phyloP scores from a whole-genome alignment of 2,113 vertebrate species.

The Junco hyemalis region DNA sequence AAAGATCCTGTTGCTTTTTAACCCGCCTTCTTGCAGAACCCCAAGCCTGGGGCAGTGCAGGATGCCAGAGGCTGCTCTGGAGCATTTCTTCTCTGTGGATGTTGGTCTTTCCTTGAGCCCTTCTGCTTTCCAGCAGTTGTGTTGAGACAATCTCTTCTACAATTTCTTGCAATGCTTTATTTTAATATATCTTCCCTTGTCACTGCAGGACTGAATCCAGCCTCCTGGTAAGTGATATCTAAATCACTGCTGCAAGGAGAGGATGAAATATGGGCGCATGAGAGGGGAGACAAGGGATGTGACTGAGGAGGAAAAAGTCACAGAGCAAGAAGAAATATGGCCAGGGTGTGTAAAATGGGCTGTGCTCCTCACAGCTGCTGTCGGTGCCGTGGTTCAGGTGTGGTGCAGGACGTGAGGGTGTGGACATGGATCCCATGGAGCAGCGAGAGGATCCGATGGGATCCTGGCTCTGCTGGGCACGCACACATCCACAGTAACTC shows the following conservation, averaged over 20 bases:
- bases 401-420: rapidly evolving
- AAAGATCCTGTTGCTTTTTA: not conserved
- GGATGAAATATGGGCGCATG: not conserved
- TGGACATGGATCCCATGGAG: rapidly evolving
- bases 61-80: not conserved
- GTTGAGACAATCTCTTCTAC: not conserved
- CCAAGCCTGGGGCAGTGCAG: not conserved
- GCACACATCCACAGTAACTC: rapidly evolving
- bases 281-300: not conserved
- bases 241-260: slow-evolving; percentile 16
- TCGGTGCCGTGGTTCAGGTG: not conserved
- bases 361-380: not conserved
- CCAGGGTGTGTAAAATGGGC: rapidly evolving
- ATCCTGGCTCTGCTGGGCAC: rapidly evolving
- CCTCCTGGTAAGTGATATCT: slow-evolving; percentile 12
- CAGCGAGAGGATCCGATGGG: rapidly evolving
- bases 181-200: slow-evolving; percentile 33
- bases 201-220: not conserved
- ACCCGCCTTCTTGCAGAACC: not conserved
- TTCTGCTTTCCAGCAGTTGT: not conserved
- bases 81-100: not conserved
- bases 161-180: slow-evolving; percentile 30
- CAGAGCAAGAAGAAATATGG: not conserved
- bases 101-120: not conserved
- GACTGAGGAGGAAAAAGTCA: not conserved